Conservation (phyloP, 2,888 invertebrate genomes). For the Caenorhabditis sp. region DNA sequence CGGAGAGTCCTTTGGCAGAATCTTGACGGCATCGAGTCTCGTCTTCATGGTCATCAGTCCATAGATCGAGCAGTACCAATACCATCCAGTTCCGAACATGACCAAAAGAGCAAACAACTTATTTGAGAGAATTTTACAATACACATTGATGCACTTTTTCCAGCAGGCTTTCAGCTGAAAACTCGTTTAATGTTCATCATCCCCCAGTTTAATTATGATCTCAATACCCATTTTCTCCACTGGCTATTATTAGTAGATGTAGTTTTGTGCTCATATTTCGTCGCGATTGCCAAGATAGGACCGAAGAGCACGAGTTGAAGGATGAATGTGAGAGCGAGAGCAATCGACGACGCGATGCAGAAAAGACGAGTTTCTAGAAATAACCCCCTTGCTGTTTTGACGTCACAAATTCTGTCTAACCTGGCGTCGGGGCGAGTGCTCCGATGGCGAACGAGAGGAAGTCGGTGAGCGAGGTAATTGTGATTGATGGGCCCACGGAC, state of each 20-base stretch:
- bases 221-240: slow-evolving; percentile 60
- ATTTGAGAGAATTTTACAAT: slow-evolving; percentile 68
- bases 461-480: slow-evolving; percentile 79
- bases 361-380: slow-evolving; percentile 76
- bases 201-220: neutral
- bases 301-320: slow-evolving; percentile 76
- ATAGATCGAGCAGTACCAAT: slow-evolving; percentile 69
- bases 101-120: slow-evolving; percentile 64
- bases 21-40: slow-evolving; percentile 75
- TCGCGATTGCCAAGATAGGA: slow-evolving; percentile 73
- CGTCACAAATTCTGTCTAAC: slow-evolving; percentile 39
- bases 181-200: neutral
- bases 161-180: slow-evolving; percentile 63
- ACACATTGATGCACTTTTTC: slow-evolving; percentile 61
- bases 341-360: slow-evolving; percentile 77
- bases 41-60: slow-evolving; percentile 69
- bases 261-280: slow-evolving; percentile 66
- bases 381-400: slow-evolving; percentile 6
- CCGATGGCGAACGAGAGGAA: slow-evolving; percentile 78
- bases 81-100: slow-evolving; percentile 60
- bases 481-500: slow-evolving; percentile 77
- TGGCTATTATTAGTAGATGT: slow-evolving; percentile 47
- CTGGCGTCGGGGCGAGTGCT: slow-evolving; percentile 78
- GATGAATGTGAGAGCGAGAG: slow-evolving; percentile 75
- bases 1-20: slow-evolving; percentile 75